Evolutionary conservation across 2,113 vertebrate genomes (phyloP).

Genomic region (Nothoprocta pentlandii): DNA sequence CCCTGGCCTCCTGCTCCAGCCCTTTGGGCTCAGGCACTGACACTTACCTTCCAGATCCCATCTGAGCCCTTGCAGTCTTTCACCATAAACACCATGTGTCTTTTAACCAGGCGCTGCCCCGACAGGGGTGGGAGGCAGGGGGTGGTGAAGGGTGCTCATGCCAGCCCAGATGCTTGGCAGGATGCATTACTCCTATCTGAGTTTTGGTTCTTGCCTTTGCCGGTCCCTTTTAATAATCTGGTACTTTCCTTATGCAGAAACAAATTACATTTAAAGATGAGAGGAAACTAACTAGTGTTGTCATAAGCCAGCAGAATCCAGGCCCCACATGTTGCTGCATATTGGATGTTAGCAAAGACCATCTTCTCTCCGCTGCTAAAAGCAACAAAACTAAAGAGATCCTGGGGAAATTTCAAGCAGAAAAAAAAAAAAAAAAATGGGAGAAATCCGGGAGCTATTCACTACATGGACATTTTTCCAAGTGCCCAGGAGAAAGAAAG

Average conservation of each 20-base stretch:
- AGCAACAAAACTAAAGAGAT: neutral
- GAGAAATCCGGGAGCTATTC: neutral
- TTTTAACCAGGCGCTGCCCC: rapidly evolving
- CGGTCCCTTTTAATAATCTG: neutral
- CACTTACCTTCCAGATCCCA: neutral
- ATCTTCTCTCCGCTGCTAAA: neutral
- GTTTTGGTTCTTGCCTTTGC: neutral
- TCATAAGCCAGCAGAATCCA: neutral
- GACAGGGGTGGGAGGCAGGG: rapidly evolving
- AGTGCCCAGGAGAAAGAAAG: neutral
- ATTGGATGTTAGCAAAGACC: neutral
- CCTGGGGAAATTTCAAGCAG: neutral
- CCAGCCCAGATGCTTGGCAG: rapidly evolving
- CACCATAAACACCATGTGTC: rapidly evolving
- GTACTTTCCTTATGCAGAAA: too few species aligned
- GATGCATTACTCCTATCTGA: rapidly evolving
- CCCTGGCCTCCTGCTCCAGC: neutral
- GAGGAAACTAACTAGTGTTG: neutral
- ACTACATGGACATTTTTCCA: neutral
- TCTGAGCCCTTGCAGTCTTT: too few species aligned
- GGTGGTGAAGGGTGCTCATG: rapidly evolving
- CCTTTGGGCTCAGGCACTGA: rapidly evolving
- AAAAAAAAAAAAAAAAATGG: neutral
- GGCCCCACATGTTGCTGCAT: neutral
- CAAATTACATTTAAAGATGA: neutral